Percentiles rank a stretch among this genome's conserved stretches.
Conservation (phyloP, 2,888 invertebrate genomes). For the Lepetodrilus schrolli region DNA sequence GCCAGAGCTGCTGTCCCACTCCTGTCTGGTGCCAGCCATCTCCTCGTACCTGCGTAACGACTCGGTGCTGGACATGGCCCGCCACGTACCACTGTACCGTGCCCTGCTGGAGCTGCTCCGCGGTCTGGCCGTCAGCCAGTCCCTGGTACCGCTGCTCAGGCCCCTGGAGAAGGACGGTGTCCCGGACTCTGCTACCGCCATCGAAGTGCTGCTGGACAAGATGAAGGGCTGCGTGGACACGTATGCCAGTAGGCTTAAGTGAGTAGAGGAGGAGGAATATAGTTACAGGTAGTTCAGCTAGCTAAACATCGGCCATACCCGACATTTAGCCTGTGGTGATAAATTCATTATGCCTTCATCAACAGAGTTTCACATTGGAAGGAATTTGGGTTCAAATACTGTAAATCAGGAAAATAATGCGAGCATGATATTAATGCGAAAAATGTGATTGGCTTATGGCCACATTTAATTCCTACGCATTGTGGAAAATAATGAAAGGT, state of each 20-base stretch:
- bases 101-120: conserved; percentile 87
- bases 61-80: conserved; percentile 97
- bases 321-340: too few relatives aligned
- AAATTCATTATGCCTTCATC: too few relatives aligned
- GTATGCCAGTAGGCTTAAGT: conserved; percentile 81
- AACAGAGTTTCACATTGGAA: too few relatives aligned
- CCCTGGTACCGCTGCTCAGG: conserved; percentile 81
- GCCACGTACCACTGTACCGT: conserved; percentile 93
- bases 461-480: too few relatives aligned
- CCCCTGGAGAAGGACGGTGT: conserved; percentile 75
- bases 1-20: conserved; percentile 85
- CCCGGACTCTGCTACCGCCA: conserved; percentile 77
- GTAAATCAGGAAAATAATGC: too few relatives aligned
- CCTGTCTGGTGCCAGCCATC: conserved; percentile 89
- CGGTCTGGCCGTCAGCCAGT: conserved; percentile 79
- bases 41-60: conserved; percentile 94
- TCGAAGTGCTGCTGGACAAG: conserved; percentile 86
- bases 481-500: too few relatives aligned
- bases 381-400: too few relatives aligned
- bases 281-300: neutral
- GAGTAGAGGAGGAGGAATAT: conserved; percentile 38
- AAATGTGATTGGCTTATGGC: too few relatives aligned
- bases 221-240: conserved; percentile 95
- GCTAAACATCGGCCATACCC: too few relatives aligned
- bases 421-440: too few relatives aligned